Evolutionary conservation across 2,797 vertebrate genomes (phyloP).

Genomic region (Amazona finschi): DNA sequence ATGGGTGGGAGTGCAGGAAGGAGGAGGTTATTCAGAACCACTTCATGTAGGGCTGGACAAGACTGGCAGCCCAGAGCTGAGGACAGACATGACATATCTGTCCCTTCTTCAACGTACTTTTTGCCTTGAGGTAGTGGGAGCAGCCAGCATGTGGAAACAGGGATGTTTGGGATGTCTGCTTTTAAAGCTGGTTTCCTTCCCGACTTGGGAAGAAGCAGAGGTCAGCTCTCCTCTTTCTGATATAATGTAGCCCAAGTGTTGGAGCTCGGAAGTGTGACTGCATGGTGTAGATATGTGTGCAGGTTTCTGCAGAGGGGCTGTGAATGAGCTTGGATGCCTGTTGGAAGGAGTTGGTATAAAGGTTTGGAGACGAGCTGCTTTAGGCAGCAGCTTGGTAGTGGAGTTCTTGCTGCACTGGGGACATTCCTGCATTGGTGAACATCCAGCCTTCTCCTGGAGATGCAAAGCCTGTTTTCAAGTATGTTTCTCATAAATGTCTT

Average conservation of each 20-base stretch:
- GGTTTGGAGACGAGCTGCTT: not conserved
- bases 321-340: not conserved
- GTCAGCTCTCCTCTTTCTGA: not conserved
- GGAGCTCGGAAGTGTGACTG: not conserved
- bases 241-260: not conserved
- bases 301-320: not conserved
- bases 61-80: not conserved
- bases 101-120: not conserved
- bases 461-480: not conserved
- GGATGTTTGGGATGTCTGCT: not conserved
- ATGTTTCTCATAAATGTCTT: not conserved
- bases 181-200: not conserved
- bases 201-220: not conserved
- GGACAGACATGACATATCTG: not conserved
- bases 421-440: not conserved
- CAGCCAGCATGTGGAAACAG: not conserved
- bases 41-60: not conserved
- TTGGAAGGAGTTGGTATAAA: not conserved
- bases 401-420: not conserved
- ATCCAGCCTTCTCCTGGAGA: not conserved
- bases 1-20: not conserved
- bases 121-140: not conserved
- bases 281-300: not conserved
- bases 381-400: not conserved
- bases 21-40: fast-evolving